A percentile compares a stretch with the other conserved stretches of the same genome.
phyloP scores from a whole-genome alignment of 2,113 vertebrate species.

The Oreotrochilus melanogaster region DNA sequence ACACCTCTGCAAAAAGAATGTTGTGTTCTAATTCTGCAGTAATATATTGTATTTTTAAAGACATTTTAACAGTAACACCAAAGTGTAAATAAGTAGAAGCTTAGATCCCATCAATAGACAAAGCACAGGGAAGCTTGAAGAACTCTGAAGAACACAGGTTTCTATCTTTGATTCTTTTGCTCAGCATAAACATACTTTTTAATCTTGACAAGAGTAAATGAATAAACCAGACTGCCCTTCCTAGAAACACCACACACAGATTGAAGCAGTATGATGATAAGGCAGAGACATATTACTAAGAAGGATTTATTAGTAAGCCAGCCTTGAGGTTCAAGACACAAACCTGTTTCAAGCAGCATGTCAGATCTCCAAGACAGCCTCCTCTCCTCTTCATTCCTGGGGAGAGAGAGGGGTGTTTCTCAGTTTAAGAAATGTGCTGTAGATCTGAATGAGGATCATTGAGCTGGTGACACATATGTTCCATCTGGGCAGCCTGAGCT shows the following conservation, averaged over 20 bases:
- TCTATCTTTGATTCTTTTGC: not conserved
- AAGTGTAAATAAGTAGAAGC: not conserved
- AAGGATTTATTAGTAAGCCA: not conserved
- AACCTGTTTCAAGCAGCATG: not conserved
- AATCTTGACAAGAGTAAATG: not conserved
- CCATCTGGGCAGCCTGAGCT: not conserved
- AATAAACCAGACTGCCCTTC: not conserved
- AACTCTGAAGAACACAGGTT: not conserved
- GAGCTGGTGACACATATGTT: not conserved
- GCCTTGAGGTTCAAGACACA: not conserved
- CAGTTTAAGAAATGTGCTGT: not conserved
- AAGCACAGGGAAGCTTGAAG: not conserved
- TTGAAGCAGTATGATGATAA: not conserved
- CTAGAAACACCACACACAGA: rapidly evolving
- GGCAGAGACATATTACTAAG: not conserved
- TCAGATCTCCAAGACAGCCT: not conserved
- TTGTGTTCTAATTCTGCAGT: rapidly evolving
- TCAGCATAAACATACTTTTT: not conserved
- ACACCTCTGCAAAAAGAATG: not conserved
- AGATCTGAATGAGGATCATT: not conserved
- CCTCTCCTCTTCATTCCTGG: not conserved
- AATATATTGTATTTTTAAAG: not conserved
- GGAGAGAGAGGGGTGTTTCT: not conserved
- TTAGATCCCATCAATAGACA: not conserved
- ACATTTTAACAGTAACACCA: not conserved